Evolutionary conservation across 2,797 vertebrate species (phyloP).

Genomic region (Ciconia nigra): DNA sequence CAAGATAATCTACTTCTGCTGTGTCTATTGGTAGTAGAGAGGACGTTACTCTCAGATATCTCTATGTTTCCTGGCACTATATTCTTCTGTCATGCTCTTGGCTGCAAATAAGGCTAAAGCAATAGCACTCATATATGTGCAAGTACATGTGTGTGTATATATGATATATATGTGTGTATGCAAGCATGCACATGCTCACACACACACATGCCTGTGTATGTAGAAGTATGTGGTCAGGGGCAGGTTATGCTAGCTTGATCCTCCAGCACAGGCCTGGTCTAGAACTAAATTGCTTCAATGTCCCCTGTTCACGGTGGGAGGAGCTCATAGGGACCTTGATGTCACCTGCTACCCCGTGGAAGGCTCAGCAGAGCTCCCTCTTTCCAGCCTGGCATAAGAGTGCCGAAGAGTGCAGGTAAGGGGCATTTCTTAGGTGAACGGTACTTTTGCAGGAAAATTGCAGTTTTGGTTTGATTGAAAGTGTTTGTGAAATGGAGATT

Average conservation of each 20-base stretch:
- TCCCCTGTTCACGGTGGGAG: neutral
- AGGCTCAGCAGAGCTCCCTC: neutral
- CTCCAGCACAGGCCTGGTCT: neutral
- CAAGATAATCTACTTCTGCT: slow-evolving; percentile 16
- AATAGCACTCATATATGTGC: neutral
- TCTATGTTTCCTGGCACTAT: slow-evolving; percentile 10
- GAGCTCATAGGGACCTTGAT: neutral
- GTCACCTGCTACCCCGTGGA: fast-evolving
- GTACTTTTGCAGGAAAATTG: neutral
- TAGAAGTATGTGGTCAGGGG: neutral
- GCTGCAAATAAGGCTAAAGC: neutral
- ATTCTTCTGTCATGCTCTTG: slow-evolving; percentile 2
- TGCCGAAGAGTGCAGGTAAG: neutral
- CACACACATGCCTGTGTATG: fast-evolving
- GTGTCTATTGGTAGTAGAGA: neutral
- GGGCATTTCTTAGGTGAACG: neutral
- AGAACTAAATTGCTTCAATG: neutral
- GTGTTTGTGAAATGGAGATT: neutral
- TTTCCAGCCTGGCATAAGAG: neutral
- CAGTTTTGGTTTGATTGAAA: neutral
- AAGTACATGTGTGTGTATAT: neutral
- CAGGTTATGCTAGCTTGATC: neutral
- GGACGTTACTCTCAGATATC: neutral
- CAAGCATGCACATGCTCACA: fast-evolving
- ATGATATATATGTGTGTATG: neutral